A percentile compares a stretch with the other conserved stretches of the same genome.
Evolutionary conservation across 2,113 vertebrate genomes (phyloP).

Genomic region (Mugil cephalus): DNA sequence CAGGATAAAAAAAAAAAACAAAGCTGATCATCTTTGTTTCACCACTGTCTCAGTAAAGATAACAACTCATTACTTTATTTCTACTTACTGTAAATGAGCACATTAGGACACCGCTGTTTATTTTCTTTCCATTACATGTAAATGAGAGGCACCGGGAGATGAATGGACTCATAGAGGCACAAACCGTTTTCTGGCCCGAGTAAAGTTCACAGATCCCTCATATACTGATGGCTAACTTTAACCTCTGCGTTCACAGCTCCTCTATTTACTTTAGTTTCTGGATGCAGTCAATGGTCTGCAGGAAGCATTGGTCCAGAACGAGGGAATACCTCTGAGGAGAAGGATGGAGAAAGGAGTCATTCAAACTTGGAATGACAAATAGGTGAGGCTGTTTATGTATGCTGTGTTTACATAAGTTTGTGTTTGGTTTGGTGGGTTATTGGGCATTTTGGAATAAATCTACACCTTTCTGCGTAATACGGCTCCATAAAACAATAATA

Average conservation of each 20-base stretch:
- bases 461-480: slow-evolving; percentile 80
- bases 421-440: slow-evolving; percentile 84
- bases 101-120: slow-evolving; percentile 76
- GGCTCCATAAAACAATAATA: slow-evolving; percentile 79
- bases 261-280: slow-evolving; percentile 85
- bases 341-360: slow-evolving; percentile 84
- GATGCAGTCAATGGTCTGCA: slow-evolving; percentile 86
- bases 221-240: slow-evolving; percentile 83
- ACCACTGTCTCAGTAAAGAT: slow-evolving; percentile 44
- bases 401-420: slow-evolving; percentile 83
- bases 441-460: slow-evolving; percentile 86
- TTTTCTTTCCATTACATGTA: slow-evolving; percentile 85
- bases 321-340: slow-evolving; percentile 86
- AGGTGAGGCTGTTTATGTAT: slow-evolving; percentile 83
- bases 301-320: slow-evolving; percentile 85
- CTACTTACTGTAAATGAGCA: slow-evolving; percentile 78
- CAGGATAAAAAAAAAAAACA: not conserved
- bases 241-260: slow-evolving; percentile 80
- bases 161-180: slow-evolving; percentile 80
- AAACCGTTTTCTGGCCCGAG: slow-evolving; percentile 77
- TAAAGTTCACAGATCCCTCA: slow-evolving; percentile 79
- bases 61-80: slow-evolving; percentile 63
- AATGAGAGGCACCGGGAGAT: slow-evolving; percentile 75
- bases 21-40: not conserved
- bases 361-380: slow-evolving; percentile 86